Conservation (phyloP, 1,140 invertebrate species). For the Orchestia grillus region DNA sequence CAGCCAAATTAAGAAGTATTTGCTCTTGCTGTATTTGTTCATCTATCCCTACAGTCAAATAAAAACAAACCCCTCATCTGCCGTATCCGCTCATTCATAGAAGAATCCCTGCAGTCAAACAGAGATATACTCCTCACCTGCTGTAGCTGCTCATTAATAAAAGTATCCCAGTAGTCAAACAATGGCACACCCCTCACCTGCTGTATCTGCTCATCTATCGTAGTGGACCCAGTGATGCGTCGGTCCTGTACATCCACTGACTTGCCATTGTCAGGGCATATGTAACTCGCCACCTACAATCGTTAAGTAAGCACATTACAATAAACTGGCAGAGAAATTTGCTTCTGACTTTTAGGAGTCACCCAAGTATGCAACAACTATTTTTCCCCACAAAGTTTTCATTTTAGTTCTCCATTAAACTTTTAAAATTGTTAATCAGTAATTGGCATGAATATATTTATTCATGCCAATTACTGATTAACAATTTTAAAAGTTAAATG, state of each 20-base stretch:
- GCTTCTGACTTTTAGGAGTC: too few species aligned
- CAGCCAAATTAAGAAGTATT: too few species aligned
- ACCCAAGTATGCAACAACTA: too few species aligned
- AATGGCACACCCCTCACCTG: constrained; percentile 27
- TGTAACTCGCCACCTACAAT: constrained; percentile 59
- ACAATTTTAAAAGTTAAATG: neutral
- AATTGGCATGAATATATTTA: too few species aligned
- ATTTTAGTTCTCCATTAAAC: too few species aligned
- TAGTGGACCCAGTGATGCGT: constrained; percentile 62
- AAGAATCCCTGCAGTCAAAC: neutral
- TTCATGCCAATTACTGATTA: neutral
- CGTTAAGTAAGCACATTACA: neutral
- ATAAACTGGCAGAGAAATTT: neutral
- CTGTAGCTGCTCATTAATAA: constrained; percentile 61
- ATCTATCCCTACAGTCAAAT: too few species aligned
- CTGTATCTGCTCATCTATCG: constrained; percentile 65
- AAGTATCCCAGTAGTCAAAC: neutral
- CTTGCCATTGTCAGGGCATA: constrained; percentile 59
- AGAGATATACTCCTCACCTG: neutral
- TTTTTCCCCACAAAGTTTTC: too few species aligned
- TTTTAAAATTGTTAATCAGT: too few species aligned
- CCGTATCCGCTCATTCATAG: too few species aligned
- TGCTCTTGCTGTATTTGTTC: too few species aligned
- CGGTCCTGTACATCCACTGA: constrained; percentile 59
- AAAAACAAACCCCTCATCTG: neutral